phyloP scores from a whole-genome alignment of 2,797 vertebrate species.

The Thunnus albacares region DNA sequence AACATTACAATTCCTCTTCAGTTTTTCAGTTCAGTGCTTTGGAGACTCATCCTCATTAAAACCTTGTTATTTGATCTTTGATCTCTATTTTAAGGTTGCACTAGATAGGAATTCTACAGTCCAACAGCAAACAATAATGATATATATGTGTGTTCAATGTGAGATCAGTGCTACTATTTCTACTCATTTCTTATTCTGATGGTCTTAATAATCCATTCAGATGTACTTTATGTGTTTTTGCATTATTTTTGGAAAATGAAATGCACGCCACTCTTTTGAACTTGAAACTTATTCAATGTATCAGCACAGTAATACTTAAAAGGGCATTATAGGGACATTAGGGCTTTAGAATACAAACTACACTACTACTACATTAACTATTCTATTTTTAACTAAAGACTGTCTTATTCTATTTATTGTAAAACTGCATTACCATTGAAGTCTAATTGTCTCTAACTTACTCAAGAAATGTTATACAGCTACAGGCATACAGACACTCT shows the following conservation, averaged over 20 bases:
- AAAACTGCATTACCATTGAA: background rate
- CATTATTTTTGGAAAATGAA: background rate
- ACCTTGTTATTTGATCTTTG: background rate
- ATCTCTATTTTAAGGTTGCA: background rate
- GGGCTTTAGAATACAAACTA: too few species aligned
- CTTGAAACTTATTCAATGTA: background rate
- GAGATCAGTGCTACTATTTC: too few species aligned
- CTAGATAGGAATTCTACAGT: too few species aligned
- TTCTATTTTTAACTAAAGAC: too few species aligned
- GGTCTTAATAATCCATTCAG: background rate
- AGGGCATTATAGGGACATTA: background rate
- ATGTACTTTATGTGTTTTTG: background rate
- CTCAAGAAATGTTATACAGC: conserved; percentile 23
- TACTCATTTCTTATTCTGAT: too few species aligned
- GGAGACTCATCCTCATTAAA: background rate
- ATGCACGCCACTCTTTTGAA: background rate
- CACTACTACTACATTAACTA: too few species aligned
- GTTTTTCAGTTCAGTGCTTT: background rate
- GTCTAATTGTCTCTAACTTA: conserved; percentile 3
- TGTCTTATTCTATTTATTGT: background rate
- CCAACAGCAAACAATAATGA: too few species aligned
- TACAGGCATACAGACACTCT: conserved; percentile 16
- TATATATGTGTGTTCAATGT: too few species aligned
- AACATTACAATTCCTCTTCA: too few species aligned
- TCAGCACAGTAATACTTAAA: background rate